Evolutionary conservation across 1,140 invertebrate genomes (phyloP), one percentile per base, ranked within the genome.

Genomic region (Drosophila mauritiana): DNA sequence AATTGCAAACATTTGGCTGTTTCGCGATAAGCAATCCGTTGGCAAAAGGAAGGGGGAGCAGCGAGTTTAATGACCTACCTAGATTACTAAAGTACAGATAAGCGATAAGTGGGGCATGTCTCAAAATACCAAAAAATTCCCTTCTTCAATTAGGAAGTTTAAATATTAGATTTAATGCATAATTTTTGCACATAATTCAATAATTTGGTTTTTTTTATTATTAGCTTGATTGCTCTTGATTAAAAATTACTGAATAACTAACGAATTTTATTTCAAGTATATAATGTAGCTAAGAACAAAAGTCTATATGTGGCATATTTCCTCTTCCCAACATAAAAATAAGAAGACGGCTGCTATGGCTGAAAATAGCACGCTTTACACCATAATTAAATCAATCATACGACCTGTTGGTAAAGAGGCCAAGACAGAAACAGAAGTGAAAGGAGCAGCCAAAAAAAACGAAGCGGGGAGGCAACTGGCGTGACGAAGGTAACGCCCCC

Each of bases 321-420:
- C 0, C n/a, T 17, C n/a, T 42, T 17, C 17, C 3, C 42, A 20
- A 17, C 42, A 11, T 10, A 10, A 45, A 12, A 8, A 31, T 43
- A 58, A 73, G 36, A 17, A 45, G 36, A 73, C 54, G 46, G 70
- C 55, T 34, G 17, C 45, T 49, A 20, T 12, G 68, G 49, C 36
- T 45, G 43, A 49, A 43, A 76, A 59, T 67, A 78, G 70, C 51
- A 70, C 54, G 75, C 65, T 57, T 57, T 85, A 78, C 48, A 78
- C 63, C 57, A 63, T 89, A 88, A 88, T 88, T 88, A 88, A 88
- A 88, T 88, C 84, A 88, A 88, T 88, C 83, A 88, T 77, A 80
- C 84, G 83, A 74, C 59, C 79, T 63, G 72, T 80, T 64, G 59
- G 72, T 53, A 70, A 49, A 12, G n/a, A 49, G 51, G 20, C 36